Evolutionary conservation across 2,797 vertebrate genomes (phyloP).

Genomic region (Eospalax fontanierii): DNA sequence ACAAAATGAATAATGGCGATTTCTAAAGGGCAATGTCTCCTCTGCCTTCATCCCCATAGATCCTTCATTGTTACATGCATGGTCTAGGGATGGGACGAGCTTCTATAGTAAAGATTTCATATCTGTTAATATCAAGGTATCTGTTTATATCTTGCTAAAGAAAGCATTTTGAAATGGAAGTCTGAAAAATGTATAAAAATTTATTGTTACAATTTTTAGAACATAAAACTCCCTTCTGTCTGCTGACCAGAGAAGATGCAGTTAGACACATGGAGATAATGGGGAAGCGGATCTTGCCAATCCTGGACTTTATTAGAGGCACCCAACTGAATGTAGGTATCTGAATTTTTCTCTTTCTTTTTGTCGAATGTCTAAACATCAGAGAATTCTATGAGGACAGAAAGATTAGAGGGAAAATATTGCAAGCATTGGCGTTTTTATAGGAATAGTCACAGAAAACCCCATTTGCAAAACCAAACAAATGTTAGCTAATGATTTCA

Average conservation of each 20-base stretch:
- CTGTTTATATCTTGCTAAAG: slow-evolving; percentile 75
- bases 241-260: slow-evolving; percentile 82
- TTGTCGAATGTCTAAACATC: slow-evolving; percentile 5
- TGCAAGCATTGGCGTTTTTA: slow-evolving; percentile 31
- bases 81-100: not conserved
- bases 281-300: slow-evolving; percentile 86
- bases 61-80: slow-evolving; percentile 20
- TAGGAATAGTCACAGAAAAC: slow-evolving; percentile 49
- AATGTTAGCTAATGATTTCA: slow-evolving; percentile 61
- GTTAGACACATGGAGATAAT: slow-evolving; percentile 83
- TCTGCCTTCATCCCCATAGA: slow-evolving; percentile 52
- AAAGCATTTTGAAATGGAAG: slow-evolving; percentile 78
- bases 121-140: slow-evolving; percentile 71
- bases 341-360: slow-evolving; percentile 54
- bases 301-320: slow-evolving; percentile 90
- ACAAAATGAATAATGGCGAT: slow-evolving; percentile 54
- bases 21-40: slow-evolving; percentile 61
- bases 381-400: slow-evolving; percentile 31
- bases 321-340: slow-evolving; percentile 89
- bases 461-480: slow-evolving; percentile 60
- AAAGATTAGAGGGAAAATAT: slow-evolving; percentile 42
- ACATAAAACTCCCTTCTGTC: slow-evolving; percentile 84
- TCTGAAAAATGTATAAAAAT: slow-evolving; percentile 24
- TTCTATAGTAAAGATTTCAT: slow-evolving; percentile 71
- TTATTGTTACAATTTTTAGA: slow-evolving; percentile 88